These are phyloP conservation scores for Napeogenes sylphis DNA, from an alignment of 2,888 invertebrate species.

Conservation along the genomic window DNA sequence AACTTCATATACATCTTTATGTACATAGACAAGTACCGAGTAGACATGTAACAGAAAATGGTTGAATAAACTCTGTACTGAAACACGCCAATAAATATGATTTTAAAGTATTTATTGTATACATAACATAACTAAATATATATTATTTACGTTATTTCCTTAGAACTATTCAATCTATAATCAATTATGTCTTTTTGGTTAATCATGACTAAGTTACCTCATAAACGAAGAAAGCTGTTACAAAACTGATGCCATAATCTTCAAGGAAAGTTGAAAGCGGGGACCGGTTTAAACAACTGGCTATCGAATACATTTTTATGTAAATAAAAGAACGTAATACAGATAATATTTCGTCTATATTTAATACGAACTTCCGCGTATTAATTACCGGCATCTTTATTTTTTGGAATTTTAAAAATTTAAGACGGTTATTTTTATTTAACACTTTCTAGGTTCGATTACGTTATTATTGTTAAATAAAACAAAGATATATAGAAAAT, in stretches of 20 bases:
- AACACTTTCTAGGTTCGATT: not conserved
- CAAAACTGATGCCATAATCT: slow-evolving; percentile 60
- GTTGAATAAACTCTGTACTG: too few relatives aligned
- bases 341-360: not conserved
- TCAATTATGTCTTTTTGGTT: slow-evolving; percentile 12
- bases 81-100: too few relatives aligned
- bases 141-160: too few relatives aligned
- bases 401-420: not conserved
- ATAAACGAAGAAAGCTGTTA: slow-evolving; percentile 61
- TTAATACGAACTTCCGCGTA: not conserved
- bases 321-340: slow-evolving; percentile 5
- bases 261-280: slow-evolving; percentile 69
- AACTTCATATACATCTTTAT: too few relatives aligned
- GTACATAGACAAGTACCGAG: too few relatives aligned
- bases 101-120: too few relatives aligned
- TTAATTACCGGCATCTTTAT: not conserved
- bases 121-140: too few relatives aligned
- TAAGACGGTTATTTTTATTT: not conserved
- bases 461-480: not conserved
- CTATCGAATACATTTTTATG: slow-evolving; percentile 6
- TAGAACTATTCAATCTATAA: slow-evolving; percentile 11
- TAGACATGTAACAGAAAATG: too few relatives aligned
- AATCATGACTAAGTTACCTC: slow-evolving; percentile 55
- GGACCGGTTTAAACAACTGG: slow-evolving; percentile 46
- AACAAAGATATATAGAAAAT: not conserved